Evolutionary conservation across 2,888 invertebrate species (phyloP).

Genomic region (Erebia palarica): DNA sequence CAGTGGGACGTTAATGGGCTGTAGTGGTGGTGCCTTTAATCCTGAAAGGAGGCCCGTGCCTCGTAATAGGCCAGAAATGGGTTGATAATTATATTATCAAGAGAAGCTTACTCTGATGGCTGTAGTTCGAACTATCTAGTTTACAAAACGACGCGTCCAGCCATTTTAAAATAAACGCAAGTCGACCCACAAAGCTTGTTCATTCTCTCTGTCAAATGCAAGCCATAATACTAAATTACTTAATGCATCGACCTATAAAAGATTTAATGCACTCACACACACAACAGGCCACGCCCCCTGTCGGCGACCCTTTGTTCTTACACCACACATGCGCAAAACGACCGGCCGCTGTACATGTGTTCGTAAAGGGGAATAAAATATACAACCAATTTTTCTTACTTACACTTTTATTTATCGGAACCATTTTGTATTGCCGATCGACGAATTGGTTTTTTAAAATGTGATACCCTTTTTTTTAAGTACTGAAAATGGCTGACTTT

Average conservation of each 20-base stretch:
- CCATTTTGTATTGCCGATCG: conserved; percentile 47
- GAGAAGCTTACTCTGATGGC: too few relatives aligned
- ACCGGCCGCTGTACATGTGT: conserved; percentile 43
- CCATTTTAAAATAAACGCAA: conserved; percentile 10
- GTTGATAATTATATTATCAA: too few relatives aligned
- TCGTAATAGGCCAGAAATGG: too few relatives aligned
- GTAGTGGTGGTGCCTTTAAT: too few relatives aligned
- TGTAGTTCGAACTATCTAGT: too few relatives aligned
- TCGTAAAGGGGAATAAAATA: conserved; percentile 64
- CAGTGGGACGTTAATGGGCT: too few relatives aligned
- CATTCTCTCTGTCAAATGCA: conserved; percentile 68
- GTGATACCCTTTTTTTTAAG: conserved; percentile 30
- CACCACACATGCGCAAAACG: conserved; percentile 61
- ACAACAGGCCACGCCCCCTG: conserved; percentile 57
- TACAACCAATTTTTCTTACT: conserved; percentile 68
- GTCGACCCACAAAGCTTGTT: conserved; percentile 24
- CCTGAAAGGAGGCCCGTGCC: too few relatives aligned
- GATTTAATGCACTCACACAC: conserved; percentile 67
- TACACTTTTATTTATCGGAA: conserved; percentile 57
- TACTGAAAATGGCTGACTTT: background rate
- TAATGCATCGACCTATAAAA: conserved; percentile 81
- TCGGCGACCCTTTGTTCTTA: conserved; percentile 64
- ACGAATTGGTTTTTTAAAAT: conserved; percentile 36
- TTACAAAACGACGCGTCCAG: background rate
- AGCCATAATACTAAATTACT: conserved; percentile 78